Evolutionary conservation across 1,140 invertebrate species (phyloP).

Genomic region (Lerema accius): DNA sequence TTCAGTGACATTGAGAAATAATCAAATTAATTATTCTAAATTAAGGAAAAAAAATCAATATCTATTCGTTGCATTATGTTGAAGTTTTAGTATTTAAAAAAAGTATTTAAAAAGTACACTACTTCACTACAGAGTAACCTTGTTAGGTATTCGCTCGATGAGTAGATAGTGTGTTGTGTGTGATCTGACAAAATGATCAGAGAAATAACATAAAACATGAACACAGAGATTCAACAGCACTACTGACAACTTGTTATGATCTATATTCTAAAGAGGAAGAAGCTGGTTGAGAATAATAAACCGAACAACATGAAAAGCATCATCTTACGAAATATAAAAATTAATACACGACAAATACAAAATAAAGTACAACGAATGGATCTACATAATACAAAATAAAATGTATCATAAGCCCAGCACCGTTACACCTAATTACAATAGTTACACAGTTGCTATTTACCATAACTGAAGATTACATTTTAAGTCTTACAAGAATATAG

Average conservation of each 20-base stretch:
- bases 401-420: constrained; percentile 80
- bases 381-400: constrained; percentile 75
- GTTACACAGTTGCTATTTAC: constrained; percentile 74
- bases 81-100: too few species aligned
- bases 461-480: constrained; percentile 72
- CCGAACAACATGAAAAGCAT: constrained; percentile 76
- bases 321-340: constrained; percentile 62
- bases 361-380: constrained; percentile 74
- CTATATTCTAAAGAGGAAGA: constrained; percentile 53
- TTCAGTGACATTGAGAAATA: too few species aligned
- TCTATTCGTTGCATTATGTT: too few species aligned
- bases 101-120: too few species aligned
- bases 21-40: too few species aligned
- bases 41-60: too few species aligned
- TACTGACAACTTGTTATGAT: constrained; percentile 42
- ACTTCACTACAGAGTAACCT: background rate
- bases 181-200: constrained; percentile 39
- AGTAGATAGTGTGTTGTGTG: constrained; percentile 45
- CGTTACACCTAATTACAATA: constrained; percentile 78
- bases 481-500: constrained; percentile 78
- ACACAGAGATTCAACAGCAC: constrained; percentile 48
- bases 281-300: constrained; percentile 67
- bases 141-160: constrained; percentile 17
- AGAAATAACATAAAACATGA: constrained; percentile 42
- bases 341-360: constrained; percentile 71